Percentiles rank a stretch among this genome's conserved stretches.
These are phyloP conservation scores for Pachypanchax playfairii DNA, from an alignment of 2,113 vertebrate genomes.

Conservation along the genomic window DNA sequence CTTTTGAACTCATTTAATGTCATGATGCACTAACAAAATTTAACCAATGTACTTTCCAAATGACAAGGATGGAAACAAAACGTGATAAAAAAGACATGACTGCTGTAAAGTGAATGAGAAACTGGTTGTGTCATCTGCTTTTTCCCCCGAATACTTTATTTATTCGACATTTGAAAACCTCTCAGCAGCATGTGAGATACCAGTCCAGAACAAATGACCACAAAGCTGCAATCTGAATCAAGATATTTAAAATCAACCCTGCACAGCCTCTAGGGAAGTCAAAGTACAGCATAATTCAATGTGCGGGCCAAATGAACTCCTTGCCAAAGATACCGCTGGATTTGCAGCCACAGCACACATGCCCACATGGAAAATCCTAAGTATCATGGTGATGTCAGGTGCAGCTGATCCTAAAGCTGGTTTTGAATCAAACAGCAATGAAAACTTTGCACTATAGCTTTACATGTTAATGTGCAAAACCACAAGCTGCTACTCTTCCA, in stretches of 20 bases:
- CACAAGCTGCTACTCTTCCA: slow-evolving; percentile 49
- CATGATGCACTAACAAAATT: slow-evolving; percentile 31
- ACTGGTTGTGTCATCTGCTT: neutral
- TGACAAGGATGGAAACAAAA: slow-evolving; percentile 4
- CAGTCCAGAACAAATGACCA: neutral
- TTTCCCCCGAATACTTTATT: neutral
- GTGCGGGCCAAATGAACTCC: neutral
- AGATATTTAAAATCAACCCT: slow-evolving; percentile 31
- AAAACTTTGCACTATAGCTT: slow-evolving; percentile 25
- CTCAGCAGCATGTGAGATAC: slow-evolving; percentile 6
- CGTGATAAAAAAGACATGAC: neutral
- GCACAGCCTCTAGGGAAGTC: slow-evolving; percentile 19
- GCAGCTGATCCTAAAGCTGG: too few species aligned
- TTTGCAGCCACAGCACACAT: slow-evolving; percentile 19
- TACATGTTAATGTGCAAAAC: slow-evolving; percentile 68
- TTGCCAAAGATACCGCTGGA: slow-evolving; percentile 27
- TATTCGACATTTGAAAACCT: slow-evolving; percentile 17
- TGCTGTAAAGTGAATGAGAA: too few species aligned
- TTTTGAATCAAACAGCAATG: slow-evolving; percentile 38
- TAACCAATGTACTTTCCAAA: slow-evolving; percentile 38
- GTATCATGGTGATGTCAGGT: slow-evolving; percentile 16
- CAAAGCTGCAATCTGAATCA: neutral
- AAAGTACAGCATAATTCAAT: slow-evolving; percentile 10
- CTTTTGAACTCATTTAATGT: slow-evolving; percentile 17
- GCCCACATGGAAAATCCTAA: slow-evolving; percentile 26